A percentile compares a stretch with the other conserved stretches of the same genome.
phyloP scores from a whole-genome alignment of 2,797 vertebrate genomes.

The Lacerta bilineata region DNA sequence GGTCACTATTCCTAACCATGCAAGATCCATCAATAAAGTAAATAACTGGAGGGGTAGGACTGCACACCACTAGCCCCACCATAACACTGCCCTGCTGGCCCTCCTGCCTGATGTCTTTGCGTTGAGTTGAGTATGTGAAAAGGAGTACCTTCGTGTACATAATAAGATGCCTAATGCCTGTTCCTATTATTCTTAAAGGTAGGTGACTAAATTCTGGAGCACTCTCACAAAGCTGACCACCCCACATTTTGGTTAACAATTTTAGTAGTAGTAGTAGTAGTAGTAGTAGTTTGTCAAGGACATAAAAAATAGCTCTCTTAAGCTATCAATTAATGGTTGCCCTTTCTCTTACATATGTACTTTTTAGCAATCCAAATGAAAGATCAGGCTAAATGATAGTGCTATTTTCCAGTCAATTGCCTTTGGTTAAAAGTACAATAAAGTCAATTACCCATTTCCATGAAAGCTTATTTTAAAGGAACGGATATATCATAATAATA shows the following conservation, averaged over 20 bases:
- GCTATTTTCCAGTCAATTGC: slow-evolving; percentile 26
- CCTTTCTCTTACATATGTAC: not conserved
- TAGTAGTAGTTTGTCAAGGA: not conserved
- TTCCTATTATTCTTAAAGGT: too few relatives aligned
- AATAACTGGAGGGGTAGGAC: too few relatives aligned
- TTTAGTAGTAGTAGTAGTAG: too few relatives aligned
- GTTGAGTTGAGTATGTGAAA: too few relatives aligned
- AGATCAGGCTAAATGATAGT: slow-evolving; percentile 10
- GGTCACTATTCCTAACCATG: too few relatives aligned
- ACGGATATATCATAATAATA: not conserved
- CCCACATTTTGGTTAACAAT: not conserved
- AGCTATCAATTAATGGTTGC: not conserved
- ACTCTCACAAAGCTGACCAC: not conserved
- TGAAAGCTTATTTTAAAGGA: slow-evolving; percentile 5
- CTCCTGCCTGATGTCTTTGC: too few relatives aligned
- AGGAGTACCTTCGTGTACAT: too few relatives aligned
- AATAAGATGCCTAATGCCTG: too few relatives aligned
- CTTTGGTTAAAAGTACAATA: slow-evolving; percentile 20
- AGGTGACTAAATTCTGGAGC: not conserved
- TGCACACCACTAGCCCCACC: too few relatives aligned
- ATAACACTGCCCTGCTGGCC: too few relatives aligned
- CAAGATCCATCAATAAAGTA: too few relatives aligned
- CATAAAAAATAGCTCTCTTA: not conserved
- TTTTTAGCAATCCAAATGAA: not conserved
- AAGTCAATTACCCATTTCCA: slow-evolving; percentile 20